Percentiles rank a stretch among this genome's conserved stretches.
These are phyloP conservation scores for Mesoclemmys tuberculata DNA, from an alignment of 2,113 vertebrate genomes.

Conservation along the genomic window DNA sequence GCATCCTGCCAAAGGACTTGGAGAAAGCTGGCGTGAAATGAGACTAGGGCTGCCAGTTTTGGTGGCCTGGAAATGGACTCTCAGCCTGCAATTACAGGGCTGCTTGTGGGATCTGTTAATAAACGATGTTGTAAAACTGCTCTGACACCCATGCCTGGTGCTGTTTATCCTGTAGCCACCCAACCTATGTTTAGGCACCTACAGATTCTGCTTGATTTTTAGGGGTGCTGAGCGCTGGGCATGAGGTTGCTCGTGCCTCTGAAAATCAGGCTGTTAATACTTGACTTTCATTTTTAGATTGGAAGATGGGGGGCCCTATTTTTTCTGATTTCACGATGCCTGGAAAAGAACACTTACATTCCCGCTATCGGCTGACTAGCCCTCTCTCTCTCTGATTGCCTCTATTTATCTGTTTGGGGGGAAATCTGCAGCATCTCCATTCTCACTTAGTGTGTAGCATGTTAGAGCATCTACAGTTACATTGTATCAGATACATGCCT, in stretches of 20 bases:
- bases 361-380: neutral
- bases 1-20: constrained; percentile 90
- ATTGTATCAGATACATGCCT: neutral
- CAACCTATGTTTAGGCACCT: too few relatives aligned
- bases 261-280: neutral
- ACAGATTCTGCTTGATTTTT: neutral
- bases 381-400: neutral
- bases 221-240: neutral
- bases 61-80: fast-evolving
- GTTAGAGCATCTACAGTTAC: neutral
- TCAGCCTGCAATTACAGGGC: neutral
- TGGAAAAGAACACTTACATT: neutral
- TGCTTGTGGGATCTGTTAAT: too few relatives aligned
- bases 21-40: constrained; percentile 78
- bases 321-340: neutral
- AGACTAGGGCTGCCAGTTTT: fast-evolving
- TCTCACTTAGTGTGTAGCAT: neutral
- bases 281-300: neutral
- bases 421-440: neutral
- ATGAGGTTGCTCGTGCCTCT: fast-evolving
- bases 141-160: fast-evolving
- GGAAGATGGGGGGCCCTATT: neutral
- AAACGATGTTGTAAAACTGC: neutral
- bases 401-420: neutral
- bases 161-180: too few relatives aligned